Percentiles rank a stretch among this genome's conserved stretches.
phyloP scores from a whole-genome alignment of 2,888 invertebrate genomes.

The Melolontha melolontha region DNA sequence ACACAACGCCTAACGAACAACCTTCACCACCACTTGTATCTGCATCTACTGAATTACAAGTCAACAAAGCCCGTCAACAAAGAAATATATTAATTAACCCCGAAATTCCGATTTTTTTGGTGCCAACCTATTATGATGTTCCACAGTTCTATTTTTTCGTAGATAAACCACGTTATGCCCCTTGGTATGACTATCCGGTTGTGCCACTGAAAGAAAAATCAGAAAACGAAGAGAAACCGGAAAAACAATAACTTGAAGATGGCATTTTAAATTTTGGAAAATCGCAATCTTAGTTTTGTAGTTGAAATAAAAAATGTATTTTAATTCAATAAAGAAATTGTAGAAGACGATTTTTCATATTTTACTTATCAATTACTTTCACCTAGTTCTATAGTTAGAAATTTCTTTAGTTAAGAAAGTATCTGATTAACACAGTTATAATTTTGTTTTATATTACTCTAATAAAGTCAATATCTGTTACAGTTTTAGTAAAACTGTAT shows the following conservation, averaged over 20 bases:
- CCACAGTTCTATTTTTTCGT: conserved; percentile 28
- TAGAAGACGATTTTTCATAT: too few species aligned
- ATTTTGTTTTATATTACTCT: too few species aligned
- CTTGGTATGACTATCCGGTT: conserved; percentile 24
- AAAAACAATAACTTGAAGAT: neutral
- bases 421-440: too few species aligned
- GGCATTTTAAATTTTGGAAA: neutral
- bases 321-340: too few species aligned
- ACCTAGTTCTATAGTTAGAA: too few species aligned
- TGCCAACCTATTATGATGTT: conserved; percentile 25
- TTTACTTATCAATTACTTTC: too few species aligned
- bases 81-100: conserved; percentile 18
- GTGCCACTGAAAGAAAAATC: conserved; percentile 20
- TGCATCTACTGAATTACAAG: conserved; percentile 11
- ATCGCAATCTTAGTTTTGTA: conserved; percentile 22
- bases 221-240: neutral
- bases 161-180: conserved; percentile 27
- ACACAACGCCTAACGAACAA: conserved; percentile 13
- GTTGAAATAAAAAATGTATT: too few species aligned
- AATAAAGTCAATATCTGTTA: too few species aligned
- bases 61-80: conserved; percentile 12
- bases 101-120: conserved; percentile 16
- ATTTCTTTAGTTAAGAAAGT: too few species aligned
- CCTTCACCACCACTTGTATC: neutral
- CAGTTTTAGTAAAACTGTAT: too few species aligned